Evolutionary conservation across 2,888 invertebrate species (phyloP).

Genomic region (Heliconius charithonia): DNA sequence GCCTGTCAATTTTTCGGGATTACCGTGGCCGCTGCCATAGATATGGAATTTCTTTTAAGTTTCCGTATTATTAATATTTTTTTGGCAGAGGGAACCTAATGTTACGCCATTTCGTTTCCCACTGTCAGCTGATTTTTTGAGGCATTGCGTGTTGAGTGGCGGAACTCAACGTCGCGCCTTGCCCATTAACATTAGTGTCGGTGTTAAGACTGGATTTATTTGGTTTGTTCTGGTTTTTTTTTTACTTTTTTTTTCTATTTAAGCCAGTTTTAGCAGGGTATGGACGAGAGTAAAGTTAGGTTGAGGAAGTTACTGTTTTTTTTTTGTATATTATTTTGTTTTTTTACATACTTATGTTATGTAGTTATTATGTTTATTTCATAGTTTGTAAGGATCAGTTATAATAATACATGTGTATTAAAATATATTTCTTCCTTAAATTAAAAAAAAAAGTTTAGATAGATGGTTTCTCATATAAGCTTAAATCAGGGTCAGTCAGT

Average conservation of each 20-base stretch:
- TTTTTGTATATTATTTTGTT: background rate
- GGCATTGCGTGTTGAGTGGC: too few relatives aligned
- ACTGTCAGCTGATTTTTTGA: too few relatives aligned
- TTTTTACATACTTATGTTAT: background rate
- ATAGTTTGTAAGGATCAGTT: background rate
- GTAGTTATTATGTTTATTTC: background rate
- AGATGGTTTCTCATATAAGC: background rate
- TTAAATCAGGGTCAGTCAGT: background rate
- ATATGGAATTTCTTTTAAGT: conserved; percentile 16
- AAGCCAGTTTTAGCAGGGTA: background rate
- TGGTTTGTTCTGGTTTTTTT: background rate
- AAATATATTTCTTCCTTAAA: background rate
- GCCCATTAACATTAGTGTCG: too few relatives aligned
- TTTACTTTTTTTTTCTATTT: background rate
- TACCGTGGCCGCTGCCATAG: conserved; percentile 93
- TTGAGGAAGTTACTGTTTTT: background rate
- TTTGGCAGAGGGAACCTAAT: background rate
- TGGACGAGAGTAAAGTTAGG: background rate
- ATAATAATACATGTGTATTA: background rate
- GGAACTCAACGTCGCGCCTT: too few relatives aligned
- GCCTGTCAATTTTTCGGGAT: conserved; percentile 92
- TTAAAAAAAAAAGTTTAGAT: background rate
- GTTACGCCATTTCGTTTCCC: too few relatives aligned
- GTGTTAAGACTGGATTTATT: background rate
- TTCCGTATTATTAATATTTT: background rate